Evolutionary conservation across 2,888 invertebrate species (phyloP).

Genomic region (Cataglyphis cursor): DNA sequence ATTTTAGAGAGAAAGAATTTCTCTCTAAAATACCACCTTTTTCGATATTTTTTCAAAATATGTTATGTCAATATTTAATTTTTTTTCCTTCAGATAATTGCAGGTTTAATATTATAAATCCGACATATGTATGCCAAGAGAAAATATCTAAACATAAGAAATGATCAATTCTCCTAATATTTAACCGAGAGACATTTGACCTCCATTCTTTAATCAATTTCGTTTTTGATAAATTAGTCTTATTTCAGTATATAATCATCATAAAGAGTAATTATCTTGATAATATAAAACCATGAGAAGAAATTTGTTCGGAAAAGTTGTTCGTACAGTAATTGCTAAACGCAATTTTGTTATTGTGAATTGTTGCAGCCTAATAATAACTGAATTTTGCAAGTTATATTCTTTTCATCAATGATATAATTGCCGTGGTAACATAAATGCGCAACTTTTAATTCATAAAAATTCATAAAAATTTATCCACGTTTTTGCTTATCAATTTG

Average conservation of each 20-base stretch:
- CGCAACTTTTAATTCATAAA: conserved; percentile 27
- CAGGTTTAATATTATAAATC: neutral
- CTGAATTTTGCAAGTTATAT: neutral
- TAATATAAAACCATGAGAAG: neutral
- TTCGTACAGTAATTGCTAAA: conserved; percentile 4
- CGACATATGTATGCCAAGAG: neutral
- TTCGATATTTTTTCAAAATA: conserved; percentile 20
- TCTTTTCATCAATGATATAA: conserved; percentile 1
- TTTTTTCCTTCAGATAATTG: neutral
- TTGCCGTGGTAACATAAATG: conserved; percentile 14
- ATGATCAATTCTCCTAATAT: neutral
- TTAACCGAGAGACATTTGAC: conserved; percentile 24
- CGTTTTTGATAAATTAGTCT: neutral
- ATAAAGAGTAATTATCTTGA: conserved; percentile 21
- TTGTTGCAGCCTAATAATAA: neutral
- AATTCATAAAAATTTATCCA: conserved; percentile 25
- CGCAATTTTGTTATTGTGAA: conserved; percentile 12
- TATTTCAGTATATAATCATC: neutral
- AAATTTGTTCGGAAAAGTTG: conserved; percentile 18
- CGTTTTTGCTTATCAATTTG: neutral
- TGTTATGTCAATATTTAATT: conserved; percentile 11
- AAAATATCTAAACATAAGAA: neutral
- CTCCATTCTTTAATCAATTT: neutral
- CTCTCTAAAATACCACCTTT: neutral
- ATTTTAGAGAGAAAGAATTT: neutral